Base-by-base conservation (phyloP, 2,888 invertebrate species). In the Strigamia crassipes region DNA sequence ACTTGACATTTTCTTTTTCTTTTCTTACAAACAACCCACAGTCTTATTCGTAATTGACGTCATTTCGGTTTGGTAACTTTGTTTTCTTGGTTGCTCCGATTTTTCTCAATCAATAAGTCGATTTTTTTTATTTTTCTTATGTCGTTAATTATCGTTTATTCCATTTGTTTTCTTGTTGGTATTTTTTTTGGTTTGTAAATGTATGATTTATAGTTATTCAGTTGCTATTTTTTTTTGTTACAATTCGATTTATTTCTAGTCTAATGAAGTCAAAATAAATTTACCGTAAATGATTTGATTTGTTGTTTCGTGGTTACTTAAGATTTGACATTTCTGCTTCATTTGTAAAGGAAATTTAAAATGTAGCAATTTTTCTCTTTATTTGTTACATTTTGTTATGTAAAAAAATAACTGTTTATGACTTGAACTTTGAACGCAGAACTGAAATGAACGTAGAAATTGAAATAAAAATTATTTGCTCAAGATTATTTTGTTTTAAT, bases 81-180 rank as follows among this genome's bases (percentile, higher is more conserved):
- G 12, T 66, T 23, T 66, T 66, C 46, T 46, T 13, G 46, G 15
- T 66, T 23, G 21, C 61, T 66, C 23, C 12, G 61, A 23, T 66
- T 66, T 66, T 66, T 66, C 2, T 21, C 61, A 66, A 66, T 66
- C 61, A 66, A 66, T 66, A 66, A 15, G 21, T 66, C 18, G 21
- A 66, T 66, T 66, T 66, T 66, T 51, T 51, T 27, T 27, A n/a
- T n/a, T 5, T n/a, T n/a, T 42, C 42, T 13, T 46, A 46, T 18
- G 8, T 66, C n/a, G 18, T 66, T 66, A 66, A 66, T 66, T 66
- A 66, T 66, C 51, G 12, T 21, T 18, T 23, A 66, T 66, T 66
- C 3, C 61, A 23, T 66, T 46, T 13, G 61, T 23, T 66, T 66
- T 66, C 21, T 23, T 6, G 61, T 12, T 21, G 61, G 61, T 12